These are phyloP conservation scores for Lota lota DNA, from an alignment of 2,113 vertebrate species.

Conservation along the genomic window DNA sequence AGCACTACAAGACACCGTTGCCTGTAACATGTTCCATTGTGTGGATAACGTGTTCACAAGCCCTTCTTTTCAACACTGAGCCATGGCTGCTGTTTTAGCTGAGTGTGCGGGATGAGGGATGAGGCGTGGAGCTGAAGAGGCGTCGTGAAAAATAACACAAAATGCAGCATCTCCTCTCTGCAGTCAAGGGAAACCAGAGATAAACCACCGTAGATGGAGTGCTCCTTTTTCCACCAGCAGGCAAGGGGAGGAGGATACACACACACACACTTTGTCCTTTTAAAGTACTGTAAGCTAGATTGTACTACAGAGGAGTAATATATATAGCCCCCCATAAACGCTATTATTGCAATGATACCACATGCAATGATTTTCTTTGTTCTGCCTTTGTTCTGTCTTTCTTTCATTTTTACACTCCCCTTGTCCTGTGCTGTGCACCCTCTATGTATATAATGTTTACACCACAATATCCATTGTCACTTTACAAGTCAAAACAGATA, in stretches of 20 bases:
- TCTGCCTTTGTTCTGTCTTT: not conserved
- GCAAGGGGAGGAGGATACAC: conserved; percentile 25
- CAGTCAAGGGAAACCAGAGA: conserved; percentile 54
- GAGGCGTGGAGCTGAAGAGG: conserved; percentile 68
- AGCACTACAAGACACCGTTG: conserved; percentile 55
- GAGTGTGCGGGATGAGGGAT: conserved; percentile 70
- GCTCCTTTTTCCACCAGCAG: conserved; percentile 27
- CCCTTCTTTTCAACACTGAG: conserved; percentile 73
- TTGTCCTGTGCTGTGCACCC: not conserved
- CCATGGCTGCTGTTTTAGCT: conserved; percentile 62
- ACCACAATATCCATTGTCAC: too few relatives aligned
- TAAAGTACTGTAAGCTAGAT: conserved; percentile 1
- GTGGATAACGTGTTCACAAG: conserved; percentile 63
- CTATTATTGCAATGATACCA: too few relatives aligned
- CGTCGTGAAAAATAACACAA: conserved; percentile 71
- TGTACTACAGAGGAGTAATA: not conserved
- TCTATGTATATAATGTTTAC: too few relatives aligned
- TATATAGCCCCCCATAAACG: conserved; percentile 10
- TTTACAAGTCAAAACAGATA: too few relatives aligned
- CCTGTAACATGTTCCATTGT: conserved; percentile 67
- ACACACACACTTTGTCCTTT: conserved; percentile 12
- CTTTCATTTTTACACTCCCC: not conserved
- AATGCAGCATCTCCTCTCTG: conserved; percentile 65
- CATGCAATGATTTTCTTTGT: too few relatives aligned
- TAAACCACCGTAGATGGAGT: conserved; percentile 38